Evolutionary conservation across 1,140 invertebrate genomes (phyloP).

Genomic region (Drosophila pruinosa): DNA sequence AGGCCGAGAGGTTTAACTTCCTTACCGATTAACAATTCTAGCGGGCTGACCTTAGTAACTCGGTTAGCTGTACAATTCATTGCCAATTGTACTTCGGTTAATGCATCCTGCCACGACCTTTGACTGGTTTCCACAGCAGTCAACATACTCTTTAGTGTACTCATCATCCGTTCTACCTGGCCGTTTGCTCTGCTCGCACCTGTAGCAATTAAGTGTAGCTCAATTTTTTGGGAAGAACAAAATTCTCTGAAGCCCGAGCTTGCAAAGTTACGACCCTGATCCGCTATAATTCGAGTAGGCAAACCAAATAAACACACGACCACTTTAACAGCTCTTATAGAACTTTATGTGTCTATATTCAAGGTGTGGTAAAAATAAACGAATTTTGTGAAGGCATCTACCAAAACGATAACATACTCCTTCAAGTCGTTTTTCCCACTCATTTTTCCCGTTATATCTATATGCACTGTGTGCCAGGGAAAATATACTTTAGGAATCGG

Average conservation of each 20-base stretch:
- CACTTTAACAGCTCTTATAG: neutral
- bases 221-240: neutral
- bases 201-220: neutral
- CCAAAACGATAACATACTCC: no score
- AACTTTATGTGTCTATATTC: neutral
- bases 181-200: neutral
- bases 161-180: neutral
- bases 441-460: no score
- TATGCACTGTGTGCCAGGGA: no score
- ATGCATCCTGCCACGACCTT: neutral
- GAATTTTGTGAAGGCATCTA: no score
- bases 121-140: neutral
- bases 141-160: neutral
- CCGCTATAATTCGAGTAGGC: neutral
- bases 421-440: no score
- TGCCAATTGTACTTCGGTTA: neutral
- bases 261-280: neutral
- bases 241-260: neutral
- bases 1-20: constrained; percentile 10
- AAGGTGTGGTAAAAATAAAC: no score
- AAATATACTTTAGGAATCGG: no score
- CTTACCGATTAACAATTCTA: neutral
- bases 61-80: neutral
- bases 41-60: neutral
- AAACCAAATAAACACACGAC: neutral